These are phyloP conservation scores for Buceros bicornis DNA, from an alignment of 2,797 vertebrate genomes.

Conservation along the genomic window DNA sequence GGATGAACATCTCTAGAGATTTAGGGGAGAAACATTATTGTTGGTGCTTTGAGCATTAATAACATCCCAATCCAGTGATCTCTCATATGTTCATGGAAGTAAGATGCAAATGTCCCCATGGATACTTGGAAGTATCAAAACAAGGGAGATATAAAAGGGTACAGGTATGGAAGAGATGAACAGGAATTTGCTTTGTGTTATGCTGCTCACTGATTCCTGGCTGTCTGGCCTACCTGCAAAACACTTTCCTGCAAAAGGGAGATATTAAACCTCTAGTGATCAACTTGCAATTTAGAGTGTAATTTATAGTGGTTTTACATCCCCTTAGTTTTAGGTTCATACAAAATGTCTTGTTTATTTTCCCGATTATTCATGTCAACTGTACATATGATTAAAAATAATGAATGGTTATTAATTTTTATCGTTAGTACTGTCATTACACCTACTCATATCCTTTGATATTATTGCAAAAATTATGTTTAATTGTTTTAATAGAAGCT, in stretches of 20 bases:
- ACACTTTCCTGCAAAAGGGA: neutral
- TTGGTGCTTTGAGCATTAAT: neutral
- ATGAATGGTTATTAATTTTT: constrained; percentile 71
- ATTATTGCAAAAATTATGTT: constrained; percentile 66
- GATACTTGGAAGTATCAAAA: neutral
- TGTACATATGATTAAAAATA: constrained; percentile 70
- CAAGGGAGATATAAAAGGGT: neutral
- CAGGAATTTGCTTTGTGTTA: neutral
- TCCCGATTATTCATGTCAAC: constrained; percentile 58
- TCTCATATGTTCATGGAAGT: neutral
- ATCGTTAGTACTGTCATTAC: constrained; percentile 53
- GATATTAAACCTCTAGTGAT: constrained; percentile 6
- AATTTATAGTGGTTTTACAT: neutral
- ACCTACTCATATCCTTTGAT: constrained; percentile 60
- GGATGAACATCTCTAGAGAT: neutral
- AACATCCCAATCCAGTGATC: no score
- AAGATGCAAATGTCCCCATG: neutral
- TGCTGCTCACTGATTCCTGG: neutral
- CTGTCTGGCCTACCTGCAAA: neutral
- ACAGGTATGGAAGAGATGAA: neutral
- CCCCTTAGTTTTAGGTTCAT: neutral
- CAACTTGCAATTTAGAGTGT: neutral
- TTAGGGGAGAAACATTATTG: neutral
- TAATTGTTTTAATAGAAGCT: constrained; percentile 70
- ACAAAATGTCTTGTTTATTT: constrained; percentile 70